Evolutionary conservation across 2,113 vertebrate species (phyloP).

Genomic region (Hystrix brachyura): DNA sequence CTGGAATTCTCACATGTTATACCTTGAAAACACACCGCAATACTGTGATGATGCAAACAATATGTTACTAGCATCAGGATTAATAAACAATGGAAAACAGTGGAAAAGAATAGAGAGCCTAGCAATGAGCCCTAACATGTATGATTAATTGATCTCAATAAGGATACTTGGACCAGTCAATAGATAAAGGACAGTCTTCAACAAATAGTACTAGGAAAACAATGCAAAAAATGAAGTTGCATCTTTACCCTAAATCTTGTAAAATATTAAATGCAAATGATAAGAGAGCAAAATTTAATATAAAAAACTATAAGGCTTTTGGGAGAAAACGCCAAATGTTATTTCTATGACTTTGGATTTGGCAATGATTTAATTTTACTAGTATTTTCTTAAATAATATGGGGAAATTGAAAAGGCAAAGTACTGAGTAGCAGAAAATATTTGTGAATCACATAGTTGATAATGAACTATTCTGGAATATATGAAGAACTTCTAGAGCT

Average conservation of each 20-base stretch:
- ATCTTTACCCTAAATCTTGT: not conserved
- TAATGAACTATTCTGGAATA: not conserved
- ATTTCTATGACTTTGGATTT: not conserved
- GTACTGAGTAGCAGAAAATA: not conserved
- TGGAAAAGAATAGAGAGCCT: not conserved
- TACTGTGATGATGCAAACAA: not conserved
- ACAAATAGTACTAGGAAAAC: not conserved
- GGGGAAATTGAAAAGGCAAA: not conserved
- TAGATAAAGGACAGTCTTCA: not conserved
- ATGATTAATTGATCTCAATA: not conserved
- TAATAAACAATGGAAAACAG: too few relatives aligned
- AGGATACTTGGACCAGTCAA: not conserved
- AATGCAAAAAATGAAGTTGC: not conserved
- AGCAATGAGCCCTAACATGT: not conserved
- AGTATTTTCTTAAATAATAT: not conserved
- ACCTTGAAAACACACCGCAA: not conserved
- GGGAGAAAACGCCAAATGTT: not conserved
- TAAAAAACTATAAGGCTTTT: not conserved
- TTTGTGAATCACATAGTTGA: not conserved
- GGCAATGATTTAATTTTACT: not conserved
- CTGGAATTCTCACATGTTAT: too few relatives aligned
- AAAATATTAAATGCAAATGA: not conserved
- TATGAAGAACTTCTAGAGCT: not conserved
- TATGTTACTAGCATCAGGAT: not conserved
- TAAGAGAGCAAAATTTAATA: not conserved